Evolutionary conservation across 2,113 vertebrate species (phyloP).

Genomic region (Lynx canadensis): DNA sequence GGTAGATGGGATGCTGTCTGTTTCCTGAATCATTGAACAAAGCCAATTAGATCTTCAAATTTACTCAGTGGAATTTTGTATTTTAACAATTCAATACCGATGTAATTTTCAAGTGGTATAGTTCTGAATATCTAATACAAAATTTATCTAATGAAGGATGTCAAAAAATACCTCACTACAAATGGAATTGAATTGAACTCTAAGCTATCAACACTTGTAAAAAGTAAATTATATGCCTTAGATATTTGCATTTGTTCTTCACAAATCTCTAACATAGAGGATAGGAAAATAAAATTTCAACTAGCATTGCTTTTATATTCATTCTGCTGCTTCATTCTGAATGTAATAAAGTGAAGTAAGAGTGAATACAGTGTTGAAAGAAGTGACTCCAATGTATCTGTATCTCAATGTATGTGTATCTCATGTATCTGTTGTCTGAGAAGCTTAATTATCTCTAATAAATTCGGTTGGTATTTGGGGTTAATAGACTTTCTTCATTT

Average conservation of each 20-base stretch:
- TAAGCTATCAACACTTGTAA: not conserved
- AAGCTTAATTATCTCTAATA: constrained; percentile 65
- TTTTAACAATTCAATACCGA: not conserved
- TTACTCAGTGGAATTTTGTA: not conserved
- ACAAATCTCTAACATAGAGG: constrained; percentile 5
- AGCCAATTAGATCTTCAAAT: not conserved
- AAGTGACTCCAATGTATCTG: constrained; percentile 45
- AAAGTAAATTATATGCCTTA: constrained; percentile 13
- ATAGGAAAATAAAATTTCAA: constrained; percentile 17
- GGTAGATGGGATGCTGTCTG: not conserved
- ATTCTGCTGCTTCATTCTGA: constrained; percentile 38
- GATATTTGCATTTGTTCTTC: constrained; percentile 5
- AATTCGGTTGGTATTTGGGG: constrained; percentile 58
- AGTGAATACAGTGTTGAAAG: not conserved
- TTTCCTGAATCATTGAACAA: not conserved
- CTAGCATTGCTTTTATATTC: not conserved
- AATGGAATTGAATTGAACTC: constrained; percentile 16
- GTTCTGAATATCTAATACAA: not conserved
- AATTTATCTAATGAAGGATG: not conserved
- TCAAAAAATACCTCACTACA: not conserved
- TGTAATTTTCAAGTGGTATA: not conserved
- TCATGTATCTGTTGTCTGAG: constrained; percentile 58
- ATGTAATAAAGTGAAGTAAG: constrained; percentile 46
- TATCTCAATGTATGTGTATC: no score
- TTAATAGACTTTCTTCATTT: constrained; percentile 68